These are phyloP conservation scores for Asarcornis scutulata DNA, from an alignment of 2,113 vertebrate species.

Conservation along the genomic window DNA sequence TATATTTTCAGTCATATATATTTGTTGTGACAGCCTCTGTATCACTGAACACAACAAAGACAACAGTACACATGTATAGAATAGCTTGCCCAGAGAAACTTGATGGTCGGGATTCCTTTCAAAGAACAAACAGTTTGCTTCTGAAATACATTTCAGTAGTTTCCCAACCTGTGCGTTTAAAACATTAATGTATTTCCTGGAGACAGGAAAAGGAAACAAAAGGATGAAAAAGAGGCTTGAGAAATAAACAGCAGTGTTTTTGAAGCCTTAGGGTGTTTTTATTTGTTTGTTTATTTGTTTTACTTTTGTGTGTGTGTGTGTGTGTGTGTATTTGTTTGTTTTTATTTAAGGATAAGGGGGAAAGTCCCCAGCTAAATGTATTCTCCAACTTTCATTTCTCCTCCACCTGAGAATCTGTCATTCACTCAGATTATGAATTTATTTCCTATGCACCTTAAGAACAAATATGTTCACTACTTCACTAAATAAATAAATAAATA, in stretches of 20 bases:
- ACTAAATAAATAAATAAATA: neutral
- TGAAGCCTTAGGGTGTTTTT: neutral
- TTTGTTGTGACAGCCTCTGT: neutral
- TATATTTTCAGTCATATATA: neutral
- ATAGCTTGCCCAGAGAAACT: neutral
- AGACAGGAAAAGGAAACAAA: neutral
- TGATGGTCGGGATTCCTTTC: neutral
- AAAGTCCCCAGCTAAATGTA: neutral
- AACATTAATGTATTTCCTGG: neutral
- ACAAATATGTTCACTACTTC: conserved; percentile 23
- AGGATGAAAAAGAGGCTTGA: neutral
- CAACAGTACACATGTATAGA: rapidly evolving
- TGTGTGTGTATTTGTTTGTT: too few species aligned
- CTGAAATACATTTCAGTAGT: neutral
- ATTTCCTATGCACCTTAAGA: conserved; percentile 30
- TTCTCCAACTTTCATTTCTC: neutral
- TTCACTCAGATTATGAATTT: conserved; percentile 36
- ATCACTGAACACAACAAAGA: neutral
- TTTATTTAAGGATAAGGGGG: neutral
- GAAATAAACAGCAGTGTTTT: neutral
- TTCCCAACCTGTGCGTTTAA: neutral
- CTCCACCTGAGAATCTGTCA: neutral
- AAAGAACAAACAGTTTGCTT: neutral
- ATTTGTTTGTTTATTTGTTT: too few species aligned
- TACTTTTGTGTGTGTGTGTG: too few species aligned